Evolutionary conservation across 2,797 vertebrate species (phyloP).

Genomic region (Helicolenus hilgendorfi): DNA sequence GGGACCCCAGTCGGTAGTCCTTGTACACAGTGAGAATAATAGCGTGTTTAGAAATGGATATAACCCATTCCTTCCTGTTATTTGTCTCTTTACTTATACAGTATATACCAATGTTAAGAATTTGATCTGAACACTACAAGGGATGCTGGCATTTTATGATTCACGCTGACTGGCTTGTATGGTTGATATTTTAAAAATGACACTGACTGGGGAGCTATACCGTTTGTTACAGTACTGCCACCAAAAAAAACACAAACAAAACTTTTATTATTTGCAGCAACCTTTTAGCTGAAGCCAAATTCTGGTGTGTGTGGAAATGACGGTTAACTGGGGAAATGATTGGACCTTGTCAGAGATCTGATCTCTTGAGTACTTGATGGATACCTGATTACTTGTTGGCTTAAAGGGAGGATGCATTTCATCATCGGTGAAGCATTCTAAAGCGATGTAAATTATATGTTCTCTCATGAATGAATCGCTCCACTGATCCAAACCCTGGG

Average conservation of each 20-base stretch:
- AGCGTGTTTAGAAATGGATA: not conserved
- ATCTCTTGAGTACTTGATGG: slow-evolving; percentile 3
- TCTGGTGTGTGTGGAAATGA: not conserved
- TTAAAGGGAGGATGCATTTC: slow-evolving; percentile 1
- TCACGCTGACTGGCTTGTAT: not conserved
- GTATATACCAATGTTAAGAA: not conserved
- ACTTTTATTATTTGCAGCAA: not conserved
- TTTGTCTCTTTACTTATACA: not conserved
- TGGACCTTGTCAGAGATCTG: not conserved
- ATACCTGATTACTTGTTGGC: slow-evolving; percentile 4
- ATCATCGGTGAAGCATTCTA: slow-evolving; percentile 9
- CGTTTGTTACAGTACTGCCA: not conserved
- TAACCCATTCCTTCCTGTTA: not conserved
- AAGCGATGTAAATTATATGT: slow-evolving; percentile 18
- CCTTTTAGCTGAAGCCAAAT: not conserved
- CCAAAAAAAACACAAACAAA: not conserved
- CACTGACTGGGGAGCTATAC: not conserved
- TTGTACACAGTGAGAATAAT: not conserved
- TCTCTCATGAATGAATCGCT: slow-evolving; percentile 20
- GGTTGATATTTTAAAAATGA: not conserved
- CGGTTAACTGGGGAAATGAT: not conserved
- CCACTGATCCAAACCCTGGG: slow-evolving; percentile 6
- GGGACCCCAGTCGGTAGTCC: too few species aligned
- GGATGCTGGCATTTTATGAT: not conserved
- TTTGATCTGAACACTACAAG: not conserved